Conservation (phyloP, 2,888 invertebrate species). For the Embidobia sp. region DNA sequence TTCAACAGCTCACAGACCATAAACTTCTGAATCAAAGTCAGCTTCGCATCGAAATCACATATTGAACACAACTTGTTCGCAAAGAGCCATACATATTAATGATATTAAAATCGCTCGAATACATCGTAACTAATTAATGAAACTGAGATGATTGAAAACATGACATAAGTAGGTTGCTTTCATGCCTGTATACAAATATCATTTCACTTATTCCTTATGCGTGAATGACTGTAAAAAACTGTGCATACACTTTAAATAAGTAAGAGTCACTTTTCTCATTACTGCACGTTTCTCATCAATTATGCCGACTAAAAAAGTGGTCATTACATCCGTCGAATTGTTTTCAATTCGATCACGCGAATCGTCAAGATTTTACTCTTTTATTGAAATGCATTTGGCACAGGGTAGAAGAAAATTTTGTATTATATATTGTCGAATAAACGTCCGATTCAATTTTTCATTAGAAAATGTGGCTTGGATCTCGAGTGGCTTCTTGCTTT, state of each 20-base stretch:
- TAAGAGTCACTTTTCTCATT: conserved; percentile 20
- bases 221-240: conserved; percentile 37
- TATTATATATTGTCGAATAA: conserved; percentile 67
- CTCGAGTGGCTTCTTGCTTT: conserved; percentile 73
- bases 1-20: conserved; percentile 6
- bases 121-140: conserved; percentile 54
- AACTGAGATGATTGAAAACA: conserved; percentile 40
- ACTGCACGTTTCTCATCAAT: conserved; percentile 7
- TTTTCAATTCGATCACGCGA: neutral
- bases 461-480: conserved; percentile 69
- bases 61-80: neutral
- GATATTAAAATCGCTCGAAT: conserved; percentile 18
- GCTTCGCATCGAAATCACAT: too few species aligned
- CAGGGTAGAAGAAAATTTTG: conserved; percentile 2
- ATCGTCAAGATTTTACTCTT: too few species aligned
- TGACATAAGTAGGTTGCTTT: conserved; percentile 59
- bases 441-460: conserved; percentile 73
- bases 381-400: neutral
- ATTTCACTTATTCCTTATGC: conserved; percentile 62
- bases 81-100: conserved; percentile 13
- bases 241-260: conserved; percentile 4
- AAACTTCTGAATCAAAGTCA: conserved; percentile 18
- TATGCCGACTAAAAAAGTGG: conserved; percentile 4
- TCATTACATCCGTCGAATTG: neutral
- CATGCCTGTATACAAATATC: conserved; percentile 40